Percentiles rank a stretch among this genome's conserved stretches.
phyloP scores from a whole-genome alignment of 1,140 invertebrate species.

The Eulimnadia texana region DNA sequence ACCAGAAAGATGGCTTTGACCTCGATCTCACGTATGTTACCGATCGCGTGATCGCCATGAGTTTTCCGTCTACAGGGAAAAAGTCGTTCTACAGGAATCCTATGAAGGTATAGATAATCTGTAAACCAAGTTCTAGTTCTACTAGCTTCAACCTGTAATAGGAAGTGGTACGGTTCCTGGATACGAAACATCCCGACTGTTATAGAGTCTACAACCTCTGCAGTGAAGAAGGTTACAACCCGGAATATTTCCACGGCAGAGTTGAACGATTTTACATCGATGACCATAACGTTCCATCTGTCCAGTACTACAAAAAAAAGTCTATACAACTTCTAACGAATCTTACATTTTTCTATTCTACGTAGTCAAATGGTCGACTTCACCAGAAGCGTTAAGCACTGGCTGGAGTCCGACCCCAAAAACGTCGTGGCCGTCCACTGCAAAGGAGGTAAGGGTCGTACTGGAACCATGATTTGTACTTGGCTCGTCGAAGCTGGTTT shows the following conservation, averaged over 20 bases:
- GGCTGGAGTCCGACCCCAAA: conserved; percentile 33
- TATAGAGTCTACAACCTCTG: conserved; percentile 48
- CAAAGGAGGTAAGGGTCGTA: conserved; percentile 46
- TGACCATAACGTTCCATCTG: conserved; percentile 45
- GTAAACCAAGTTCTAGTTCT: background rate
- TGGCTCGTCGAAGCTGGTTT: conserved; percentile 37
- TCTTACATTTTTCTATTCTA: conserved; percentile 16
- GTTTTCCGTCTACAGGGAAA: conserved; percentile 40
- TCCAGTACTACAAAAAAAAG: conserved; percentile 29
- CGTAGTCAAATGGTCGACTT: conserved; percentile 38
- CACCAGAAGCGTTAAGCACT: conserved; percentile 33
- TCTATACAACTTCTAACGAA: conserved; percentile 5
- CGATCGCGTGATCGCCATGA: conserved; percentile 44
- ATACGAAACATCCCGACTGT: conserved; percentile 38
- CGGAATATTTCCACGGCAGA: conserved; percentile 36
- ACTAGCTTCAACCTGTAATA: conserved; percentile 20
- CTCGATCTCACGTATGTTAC: conserved; percentile 43
- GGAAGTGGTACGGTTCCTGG: conserved; percentile 42
- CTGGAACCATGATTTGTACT: conserved; percentile 42
- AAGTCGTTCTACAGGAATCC: conserved; percentile 43
- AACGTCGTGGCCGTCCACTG: conserved; percentile 49
- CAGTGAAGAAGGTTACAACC: conserved; percentile 42
- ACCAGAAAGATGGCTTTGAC: conserved; percentile 40
- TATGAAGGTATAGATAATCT: conserved; percentile 31
- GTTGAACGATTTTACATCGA: conserved; percentile 40